phyloP scores from a whole-genome alignment of 2,797 vertebrate species.

The Xiphophorus birchmanni region DNA sequence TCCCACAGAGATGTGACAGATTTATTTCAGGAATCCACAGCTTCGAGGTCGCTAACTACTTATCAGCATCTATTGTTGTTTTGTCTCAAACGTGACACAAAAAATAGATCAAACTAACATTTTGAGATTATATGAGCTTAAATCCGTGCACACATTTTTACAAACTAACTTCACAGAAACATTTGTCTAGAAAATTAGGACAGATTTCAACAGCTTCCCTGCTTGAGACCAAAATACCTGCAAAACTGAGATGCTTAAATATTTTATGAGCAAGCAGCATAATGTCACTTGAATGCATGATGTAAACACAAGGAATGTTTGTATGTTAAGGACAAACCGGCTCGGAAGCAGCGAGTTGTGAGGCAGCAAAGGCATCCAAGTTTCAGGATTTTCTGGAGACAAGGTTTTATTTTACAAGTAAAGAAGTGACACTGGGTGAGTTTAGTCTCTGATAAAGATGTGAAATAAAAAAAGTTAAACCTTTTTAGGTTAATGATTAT shows the following conservation, averaged over 20 bases:
- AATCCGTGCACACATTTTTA: neutral
- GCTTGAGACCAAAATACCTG: neutral
- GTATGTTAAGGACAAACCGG: neutral
- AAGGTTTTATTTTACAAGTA: slow-evolving; percentile 7
- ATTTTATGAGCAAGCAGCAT: neutral
- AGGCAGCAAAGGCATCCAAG: neutral
- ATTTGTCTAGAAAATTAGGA: neutral
- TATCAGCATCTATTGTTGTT: neutral
- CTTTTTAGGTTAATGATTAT: neutral
- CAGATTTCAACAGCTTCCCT: neutral
- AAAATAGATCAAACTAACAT: neutral
- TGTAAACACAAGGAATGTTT: slow-evolving; percentile 3
- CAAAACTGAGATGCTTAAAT: slow-evolving; percentile 9
- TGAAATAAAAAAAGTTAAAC: neutral
- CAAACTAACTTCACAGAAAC: neutral
- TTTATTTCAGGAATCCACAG: neutral
- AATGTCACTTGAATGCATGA: slow-evolving; percentile 17
- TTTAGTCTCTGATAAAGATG: neutral
- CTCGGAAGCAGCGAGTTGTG: neutral
- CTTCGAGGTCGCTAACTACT: neutral
- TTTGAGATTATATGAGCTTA: neutral
- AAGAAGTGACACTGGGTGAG: neutral
- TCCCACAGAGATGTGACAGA: neutral
- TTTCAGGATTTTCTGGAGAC: slow-evolving; percentile 14
- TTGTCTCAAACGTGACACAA: neutral